Percentiles rank a stretch among this genome's conserved stretches.
phyloP scores from a whole-genome alignment of 2,888 invertebrate species.

The Minunthozetes semirufus region DNA sequence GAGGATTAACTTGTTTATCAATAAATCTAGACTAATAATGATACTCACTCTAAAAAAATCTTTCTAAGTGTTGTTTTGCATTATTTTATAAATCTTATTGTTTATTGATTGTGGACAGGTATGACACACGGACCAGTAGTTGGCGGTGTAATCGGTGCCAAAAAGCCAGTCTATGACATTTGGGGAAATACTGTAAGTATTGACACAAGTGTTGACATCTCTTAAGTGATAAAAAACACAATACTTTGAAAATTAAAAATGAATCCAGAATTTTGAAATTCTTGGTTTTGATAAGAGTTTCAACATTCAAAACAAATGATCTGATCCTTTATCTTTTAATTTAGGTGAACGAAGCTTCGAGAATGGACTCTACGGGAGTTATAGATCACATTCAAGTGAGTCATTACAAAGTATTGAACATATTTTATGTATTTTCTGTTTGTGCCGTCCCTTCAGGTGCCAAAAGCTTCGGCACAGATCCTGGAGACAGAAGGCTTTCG shows the following conservation, averaged over 20 bases:
- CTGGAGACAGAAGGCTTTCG: constrained; percentile 66
- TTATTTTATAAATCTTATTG: constrained; percentile 14
- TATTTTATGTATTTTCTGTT: background rate
- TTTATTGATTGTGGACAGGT: constrained; percentile 53
- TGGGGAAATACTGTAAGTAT: constrained; percentile 81
- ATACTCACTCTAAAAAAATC: too few species aligned
- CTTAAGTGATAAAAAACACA: background rate
- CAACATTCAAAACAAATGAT: background rate
- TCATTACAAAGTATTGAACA: background rate
- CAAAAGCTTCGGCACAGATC: constrained; percentile 55
- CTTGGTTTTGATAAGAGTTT: background rate
- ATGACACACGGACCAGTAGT: constrained; percentile 87
- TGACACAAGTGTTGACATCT: background rate
- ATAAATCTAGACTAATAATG: too few species aligned
- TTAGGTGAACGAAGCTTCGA: constrained; percentile 76
- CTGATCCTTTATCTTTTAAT: background rate
- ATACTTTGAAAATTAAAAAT: background rate
- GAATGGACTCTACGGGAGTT: constrained; percentile 90
- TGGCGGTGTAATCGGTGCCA: constrained; percentile 89
- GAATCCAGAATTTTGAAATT: background rate
- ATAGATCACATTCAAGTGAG: constrained; percentile 71
- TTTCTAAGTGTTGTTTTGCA: too few species aligned
- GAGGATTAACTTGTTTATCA: too few species aligned
- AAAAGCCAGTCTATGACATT: constrained; percentile 92
- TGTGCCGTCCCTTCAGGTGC: constrained; percentile 34